Conservation (phyloP, 2,113 vertebrate genomes). For the Neodon shergylaensis region DNA sequence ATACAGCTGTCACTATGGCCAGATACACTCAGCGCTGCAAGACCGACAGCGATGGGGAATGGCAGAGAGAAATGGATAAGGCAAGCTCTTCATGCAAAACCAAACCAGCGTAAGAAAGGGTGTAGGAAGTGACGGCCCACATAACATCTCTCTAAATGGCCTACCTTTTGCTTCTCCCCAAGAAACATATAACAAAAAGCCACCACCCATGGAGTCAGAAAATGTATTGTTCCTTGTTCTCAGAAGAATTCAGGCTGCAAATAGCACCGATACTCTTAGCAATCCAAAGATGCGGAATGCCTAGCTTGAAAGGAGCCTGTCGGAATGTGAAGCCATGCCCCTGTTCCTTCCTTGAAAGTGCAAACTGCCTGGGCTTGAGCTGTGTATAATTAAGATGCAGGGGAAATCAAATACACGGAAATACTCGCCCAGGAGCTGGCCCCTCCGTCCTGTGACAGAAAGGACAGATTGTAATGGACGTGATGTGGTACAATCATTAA, state of each 20-base stretch:
- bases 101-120: constrained; percentile 26
- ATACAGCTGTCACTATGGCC: neutral
- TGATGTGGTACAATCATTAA: constrained; percentile 47
- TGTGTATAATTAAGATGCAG: constrained; percentile 43
- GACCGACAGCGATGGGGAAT: constrained; percentile 33
- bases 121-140: constrained; percentile 19
- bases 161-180: constrained; percentile 51
- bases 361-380: constrained; percentile 22
- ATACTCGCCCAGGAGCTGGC: neutral
- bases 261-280: constrained; percentile 50
- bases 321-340: constrained; percentile 49
- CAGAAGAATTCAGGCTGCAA: constrained; percentile 66
- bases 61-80: constrained; percentile 36
- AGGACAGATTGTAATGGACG: constrained; percentile 49
- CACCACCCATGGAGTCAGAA: constrained; percentile 67
- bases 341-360: constrained; percentile 37
- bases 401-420: constrained; percentile 54
- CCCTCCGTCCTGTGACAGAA: neutral
- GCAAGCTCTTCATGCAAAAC: constrained; percentile 5
- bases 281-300: constrained; percentile 51
- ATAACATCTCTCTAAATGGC: constrained; percentile 59
- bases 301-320: constrained; percentile 47
- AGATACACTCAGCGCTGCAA: constrained; percentile 34
- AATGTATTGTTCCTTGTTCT: constrained; percentile 57
- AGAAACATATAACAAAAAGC: constrained; percentile 70